phyloP scores from a whole-genome alignment of 2,113 vertebrate genomes.

The Martes martes region DNA sequence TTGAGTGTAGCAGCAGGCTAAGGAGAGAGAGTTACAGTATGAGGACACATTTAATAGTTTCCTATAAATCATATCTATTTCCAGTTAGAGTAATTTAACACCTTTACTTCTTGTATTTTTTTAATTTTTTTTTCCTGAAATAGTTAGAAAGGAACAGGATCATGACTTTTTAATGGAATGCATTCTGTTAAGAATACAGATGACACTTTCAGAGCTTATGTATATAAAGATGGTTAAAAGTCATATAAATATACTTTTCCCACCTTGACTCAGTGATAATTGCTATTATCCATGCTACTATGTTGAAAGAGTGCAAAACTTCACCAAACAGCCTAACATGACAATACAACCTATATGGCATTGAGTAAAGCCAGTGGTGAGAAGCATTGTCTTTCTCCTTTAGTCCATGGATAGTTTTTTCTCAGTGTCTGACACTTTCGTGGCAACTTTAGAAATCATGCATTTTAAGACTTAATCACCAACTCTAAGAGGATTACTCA shows the following conservation, averaged over 20 bases:
- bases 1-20: fast-evolving
- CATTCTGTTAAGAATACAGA: neutral
- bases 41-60: neutral
- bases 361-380: neutral
- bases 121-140: neutral
- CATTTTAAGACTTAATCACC: conserved; percentile 35
- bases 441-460: conserved; percentile 1
- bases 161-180: neutral
- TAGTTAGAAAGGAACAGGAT: neutral
- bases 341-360: neutral
- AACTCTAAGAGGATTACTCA: conserved; percentile 47
- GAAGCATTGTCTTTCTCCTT: neutral
- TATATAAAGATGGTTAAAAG: neutral
- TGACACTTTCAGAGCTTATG: neutral
- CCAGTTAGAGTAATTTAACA: neutral
- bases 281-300: neutral
- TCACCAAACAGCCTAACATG: neutral
- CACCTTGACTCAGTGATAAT: neutral
- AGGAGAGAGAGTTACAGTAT: neutral
- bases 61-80: neutral
- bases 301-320: neutral
- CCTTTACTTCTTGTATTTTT: neutral
- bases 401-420: neutral
- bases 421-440: neutral
- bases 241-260: neutral